Evolutionary conservation across 2,113 vertebrate genomes (phyloP).

Genomic region (Ameiurus melas): DNA sequence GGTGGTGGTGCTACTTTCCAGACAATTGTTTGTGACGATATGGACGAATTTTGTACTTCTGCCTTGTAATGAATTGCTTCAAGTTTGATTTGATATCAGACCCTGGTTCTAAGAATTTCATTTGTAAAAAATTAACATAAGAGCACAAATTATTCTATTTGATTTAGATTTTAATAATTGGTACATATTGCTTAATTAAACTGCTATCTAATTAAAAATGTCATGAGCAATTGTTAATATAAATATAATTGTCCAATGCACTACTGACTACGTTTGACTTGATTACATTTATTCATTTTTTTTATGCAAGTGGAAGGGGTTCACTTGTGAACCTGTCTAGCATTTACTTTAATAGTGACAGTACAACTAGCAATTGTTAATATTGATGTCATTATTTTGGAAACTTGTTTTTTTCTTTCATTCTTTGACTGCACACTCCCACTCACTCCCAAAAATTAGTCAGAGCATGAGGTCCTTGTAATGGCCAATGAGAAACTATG

Average conservation of each 20-base stretch:
- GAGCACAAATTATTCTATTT: background rate
- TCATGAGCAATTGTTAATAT: background rate
- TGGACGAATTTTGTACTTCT: background rate
- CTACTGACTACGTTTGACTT: background rate
- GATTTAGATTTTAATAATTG: background rate
- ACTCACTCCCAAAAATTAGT: background rate
- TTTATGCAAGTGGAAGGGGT: background rate
- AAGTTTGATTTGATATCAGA: background rate
- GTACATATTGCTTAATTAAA: background rate
- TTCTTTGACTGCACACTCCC: background rate
- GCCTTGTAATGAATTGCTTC: background rate
- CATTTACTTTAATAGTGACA: background rate
- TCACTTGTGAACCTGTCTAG: background rate
- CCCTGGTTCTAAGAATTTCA: background rate
- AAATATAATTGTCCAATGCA: background rate
- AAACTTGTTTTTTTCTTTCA: background rate
- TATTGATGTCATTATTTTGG: background rate
- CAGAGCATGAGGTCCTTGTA: background rate
- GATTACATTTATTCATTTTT: background rate
- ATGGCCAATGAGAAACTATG: slow-evolving; percentile 11
- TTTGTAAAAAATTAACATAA: background rate
- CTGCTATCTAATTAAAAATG: background rate
- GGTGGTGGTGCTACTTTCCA: too few species aligned
- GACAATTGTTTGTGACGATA: background rate
- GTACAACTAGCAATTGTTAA: background rate